Evolutionary conservation across 2,888 invertebrate genomes (phyloP).

Genomic region (Agrypnus murinus): DNA sequence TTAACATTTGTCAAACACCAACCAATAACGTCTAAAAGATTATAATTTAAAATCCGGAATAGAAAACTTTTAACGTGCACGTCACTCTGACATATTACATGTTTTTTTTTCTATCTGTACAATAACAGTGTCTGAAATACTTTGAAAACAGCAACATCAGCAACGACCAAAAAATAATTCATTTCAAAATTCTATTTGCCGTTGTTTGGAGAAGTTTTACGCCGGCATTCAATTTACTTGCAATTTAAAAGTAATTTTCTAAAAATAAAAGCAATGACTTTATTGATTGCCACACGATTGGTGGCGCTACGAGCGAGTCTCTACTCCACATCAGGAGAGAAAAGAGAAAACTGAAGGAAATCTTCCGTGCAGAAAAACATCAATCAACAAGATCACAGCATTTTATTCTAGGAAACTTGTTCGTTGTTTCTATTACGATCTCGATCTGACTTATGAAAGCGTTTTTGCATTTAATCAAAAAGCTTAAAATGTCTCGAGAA

Average conservation of each 20-base stretch:
- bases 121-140: too few relatives aligned
- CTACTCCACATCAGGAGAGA: slow-evolving; percentile 14
- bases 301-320: slow-evolving; percentile 50
- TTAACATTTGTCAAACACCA: too few relatives aligned
- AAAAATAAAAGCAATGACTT: slow-evolving; percentile 61
- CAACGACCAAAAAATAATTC: slow-evolving; percentile 37
- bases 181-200: slow-evolving; percentile 50
- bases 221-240: slow-evolving; percentile 63
- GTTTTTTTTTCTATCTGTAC: too few relatives aligned
- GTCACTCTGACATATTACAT: too few relatives aligned
- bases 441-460: slow-evolving; percentile 42
- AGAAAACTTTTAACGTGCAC: too few relatives aligned
- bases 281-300: slow-evolving; percentile 58
- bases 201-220: slow-evolving; percentile 58
- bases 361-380: slow-evolving; percentile 61
- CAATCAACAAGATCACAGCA: slow-evolving; percentile 59
- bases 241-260: slow-evolving; percentile 65
- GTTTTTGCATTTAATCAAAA: slow-evolving; percentile 35
- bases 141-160: neutral
- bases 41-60: too few relatives aligned
- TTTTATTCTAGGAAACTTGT: slow-evolving; percentile 41
- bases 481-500: slow-evolving; percentile 25
- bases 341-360: slow-evolving; percentile 52
- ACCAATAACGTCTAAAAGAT: too few relatives aligned
- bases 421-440: slow-evolving; percentile 40